A percentile compares a stretch with the other conserved stretches of the same genome.
Evolutionary conservation across 2,113 vertebrate genomes (phyloP).

Genomic region (Nyctibius bracteatus): DNA sequence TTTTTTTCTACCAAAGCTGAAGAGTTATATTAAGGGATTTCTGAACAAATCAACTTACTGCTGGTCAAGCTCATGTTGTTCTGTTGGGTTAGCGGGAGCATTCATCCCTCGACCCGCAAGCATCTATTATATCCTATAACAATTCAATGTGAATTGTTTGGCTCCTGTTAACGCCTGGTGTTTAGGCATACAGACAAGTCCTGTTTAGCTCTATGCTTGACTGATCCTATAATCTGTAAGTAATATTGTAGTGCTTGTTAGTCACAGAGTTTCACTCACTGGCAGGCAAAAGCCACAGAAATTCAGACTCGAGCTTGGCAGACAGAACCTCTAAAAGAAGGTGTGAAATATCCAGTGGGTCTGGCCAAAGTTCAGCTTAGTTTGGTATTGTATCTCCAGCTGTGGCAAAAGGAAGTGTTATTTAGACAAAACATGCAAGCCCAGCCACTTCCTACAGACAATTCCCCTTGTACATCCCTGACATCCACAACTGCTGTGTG

Average conservation of each 20-base stretch:
- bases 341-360: not conserved
- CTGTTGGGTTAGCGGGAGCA: not conserved
- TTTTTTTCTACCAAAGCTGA: not conserved
- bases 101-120: not conserved
- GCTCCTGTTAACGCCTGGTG: not conserved
- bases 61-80: accelerated
- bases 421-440: accelerated
- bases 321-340: not conserved
- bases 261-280: not conserved
- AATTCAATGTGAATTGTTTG: accelerated
- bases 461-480: not conserved
- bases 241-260: not conserved
- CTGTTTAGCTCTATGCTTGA: not conserved
- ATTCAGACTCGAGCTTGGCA: not conserved
- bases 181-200: not conserved
- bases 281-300: not conserved
- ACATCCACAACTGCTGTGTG: accelerated
- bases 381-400: not conserved
- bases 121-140: not conserved
- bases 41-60: not conserved
- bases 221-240: not conserved
- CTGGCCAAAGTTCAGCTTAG: not conserved
- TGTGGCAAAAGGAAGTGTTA: not conserved
- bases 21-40: not conserved
- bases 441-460: not conserved